Base-by-base conservation (phyloP, 1,140 invertebrate genomes). In the Helicorthomorpha holstii region DNA sequence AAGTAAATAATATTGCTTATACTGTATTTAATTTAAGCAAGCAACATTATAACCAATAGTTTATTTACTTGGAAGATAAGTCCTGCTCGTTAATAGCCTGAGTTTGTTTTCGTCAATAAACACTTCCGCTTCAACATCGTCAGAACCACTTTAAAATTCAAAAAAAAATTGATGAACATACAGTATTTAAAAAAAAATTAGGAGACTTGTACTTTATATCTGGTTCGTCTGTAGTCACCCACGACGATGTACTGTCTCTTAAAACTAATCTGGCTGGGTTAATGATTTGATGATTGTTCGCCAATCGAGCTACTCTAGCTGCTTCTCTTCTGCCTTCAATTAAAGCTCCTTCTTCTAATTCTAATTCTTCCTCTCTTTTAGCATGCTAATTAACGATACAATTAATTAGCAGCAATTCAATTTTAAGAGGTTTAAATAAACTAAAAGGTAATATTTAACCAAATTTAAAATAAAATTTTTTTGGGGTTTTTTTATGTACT, bases 261-360 rank as follows among this genome's bases (percentile, higher is more conserved):
- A 50, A 42, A 10, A 51, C 12, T 3, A 51, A 27, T 23, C 41
- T 10, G n/a, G 50, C 50, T 3, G 50, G 50, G 27, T 51, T 51
- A 3, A 51, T 51, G 25, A 51, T 51, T 22, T 51, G 50, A 10
- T 46, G 50, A 51, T 26, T 24, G 21, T 44, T 45, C 10, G 25
- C 50, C 21, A 51, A 26, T n/a, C 41, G 7, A 7, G 50, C n/a
- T 21, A 44, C 25, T 21, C 50, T 43, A 4, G 19, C 26, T 7
- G 50, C 50, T 45, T 51, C 50, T 24, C 25, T n/a, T 51, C 41
- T 3, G 3, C 38, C 50, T 19, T 51, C 50, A 25, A 43, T 24
- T n/a, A 44, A 27, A 3, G 50, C 42, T 45, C 45, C 50, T 45
- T 51, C 50, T 45, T 51, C 50, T 26, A 51, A 45, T 51, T 51